phyloP scores from a whole-genome alignment of 2,113 vertebrate species.

The Chaetops frenatus region DNA sequence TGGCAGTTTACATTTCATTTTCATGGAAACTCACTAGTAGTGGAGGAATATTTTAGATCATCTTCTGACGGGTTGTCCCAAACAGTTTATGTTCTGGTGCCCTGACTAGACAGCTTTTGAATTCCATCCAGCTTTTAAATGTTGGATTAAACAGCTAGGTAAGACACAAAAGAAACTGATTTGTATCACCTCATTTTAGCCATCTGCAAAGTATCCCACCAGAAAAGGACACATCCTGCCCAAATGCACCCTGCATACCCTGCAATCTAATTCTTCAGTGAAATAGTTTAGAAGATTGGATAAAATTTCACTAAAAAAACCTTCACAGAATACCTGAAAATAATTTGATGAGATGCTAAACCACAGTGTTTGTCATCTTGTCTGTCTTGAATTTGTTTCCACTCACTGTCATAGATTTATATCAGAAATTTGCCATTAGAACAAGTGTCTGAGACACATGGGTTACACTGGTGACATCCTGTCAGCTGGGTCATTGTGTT shows the following conservation, averaged over 20 bases:
- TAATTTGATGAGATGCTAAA: background rate
- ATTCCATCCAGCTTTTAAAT: background rate
- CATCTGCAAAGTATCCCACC: background rate
- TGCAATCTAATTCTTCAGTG: background rate
- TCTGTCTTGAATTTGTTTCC: background rate
- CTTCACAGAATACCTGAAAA: background rate
- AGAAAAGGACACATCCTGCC: background rate
- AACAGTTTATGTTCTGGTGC: background rate
- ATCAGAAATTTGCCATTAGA: background rate
- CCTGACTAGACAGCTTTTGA: background rate
- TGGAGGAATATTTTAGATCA: background rate
- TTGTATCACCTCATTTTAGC: background rate
- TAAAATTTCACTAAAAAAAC: background rate
- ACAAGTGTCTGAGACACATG: background rate
- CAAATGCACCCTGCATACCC: background rate
- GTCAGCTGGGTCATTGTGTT: background rate
- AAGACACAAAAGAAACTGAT: background rate
- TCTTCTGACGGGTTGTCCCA: background rate
- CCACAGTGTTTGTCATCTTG: background rate
- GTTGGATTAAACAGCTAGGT: background rate
- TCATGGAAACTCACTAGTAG: background rate
- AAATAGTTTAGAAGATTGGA: background rate
- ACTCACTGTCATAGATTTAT: background rate
- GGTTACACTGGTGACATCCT: background rate
- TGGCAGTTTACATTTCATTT: background rate